phyloP scores from a whole-genome alignment of 35 echinoderm and acorn worm species.

The Patiria miniata region DNA sequence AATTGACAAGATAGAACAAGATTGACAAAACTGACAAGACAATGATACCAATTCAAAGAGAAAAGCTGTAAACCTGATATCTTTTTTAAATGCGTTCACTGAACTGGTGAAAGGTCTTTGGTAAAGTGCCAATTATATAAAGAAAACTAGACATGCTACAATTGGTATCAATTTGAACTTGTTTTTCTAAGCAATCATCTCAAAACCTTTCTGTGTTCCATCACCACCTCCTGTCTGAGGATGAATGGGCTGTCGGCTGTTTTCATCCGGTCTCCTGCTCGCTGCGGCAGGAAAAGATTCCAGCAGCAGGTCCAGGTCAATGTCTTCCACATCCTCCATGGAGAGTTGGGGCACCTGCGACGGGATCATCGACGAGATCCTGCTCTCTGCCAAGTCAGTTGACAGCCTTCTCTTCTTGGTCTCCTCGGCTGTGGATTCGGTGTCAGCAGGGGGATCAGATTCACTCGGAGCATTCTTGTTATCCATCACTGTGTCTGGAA shows the following conservation, averaged over 20 bases:
- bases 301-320: constrained; percentile 81
- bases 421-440: neutral
- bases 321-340: constrained; percentile 67
- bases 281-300: constrained; percentile 66
- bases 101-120: too few relatives aligned
- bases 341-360: constrained; percentile 56
- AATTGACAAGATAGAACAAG: too few relatives aligned
- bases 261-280: neutral
- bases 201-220: constrained; percentile 10
- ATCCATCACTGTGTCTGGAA: neutral
- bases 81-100: too few relatives aligned
- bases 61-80: too few relatives aligned
- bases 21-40: too few relatives aligned
- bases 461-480: neutral
- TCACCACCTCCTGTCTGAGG: constrained; percentile 23
- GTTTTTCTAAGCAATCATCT: too few relatives aligned
- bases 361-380: constrained; percentile 39
- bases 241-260: neutral
- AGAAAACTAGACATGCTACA: too few relatives aligned
- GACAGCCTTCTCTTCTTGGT: neutral
- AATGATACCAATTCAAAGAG: too few relatives aligned
- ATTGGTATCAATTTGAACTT: too few relatives aligned
- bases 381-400: neutral
- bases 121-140: too few relatives aligned
- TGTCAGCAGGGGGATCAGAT: neutral